Percentiles rank a stretch among this genome's conserved stretches.
phyloP scores from a whole-genome alignment of 2,113 vertebrate genomes.

The Stigmatopora argus region DNA sequence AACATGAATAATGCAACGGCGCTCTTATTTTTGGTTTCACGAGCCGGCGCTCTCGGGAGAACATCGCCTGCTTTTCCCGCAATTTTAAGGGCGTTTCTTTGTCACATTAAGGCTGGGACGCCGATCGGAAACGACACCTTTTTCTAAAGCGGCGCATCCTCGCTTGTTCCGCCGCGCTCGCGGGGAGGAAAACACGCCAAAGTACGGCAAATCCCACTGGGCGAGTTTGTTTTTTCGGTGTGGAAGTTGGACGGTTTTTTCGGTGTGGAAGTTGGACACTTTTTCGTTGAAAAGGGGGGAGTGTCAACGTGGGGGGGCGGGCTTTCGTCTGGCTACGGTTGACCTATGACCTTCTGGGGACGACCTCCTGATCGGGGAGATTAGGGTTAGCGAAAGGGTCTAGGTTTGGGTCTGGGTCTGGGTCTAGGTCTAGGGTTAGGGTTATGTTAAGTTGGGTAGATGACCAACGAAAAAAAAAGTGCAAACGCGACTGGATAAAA shows the following conservation, averaged over 20 bases:
- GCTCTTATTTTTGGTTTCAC: conserved; percentile 22
- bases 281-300: neutral
- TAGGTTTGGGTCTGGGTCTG: too few species aligned
- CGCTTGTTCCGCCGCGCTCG: conserved; percentile 37
- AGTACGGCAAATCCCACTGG: conserved; percentile 43
- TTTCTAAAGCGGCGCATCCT: conserved; percentile 50
- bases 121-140: conserved; percentile 11
- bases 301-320: too few species aligned
- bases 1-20: conserved; percentile 62
- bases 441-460: too few species aligned
- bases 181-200: conserved; percentile 23
- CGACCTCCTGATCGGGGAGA: too few species aligned
- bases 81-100: conserved; percentile 25
- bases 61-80: conserved; percentile 26
- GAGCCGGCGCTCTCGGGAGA: conserved; percentile 19
- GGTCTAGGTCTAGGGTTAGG: too few species aligned
- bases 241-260: conserved; percentile 3
- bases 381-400: too few species aligned
- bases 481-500: conserved; percentile 14
- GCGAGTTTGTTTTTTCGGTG: conserved; percentile 20
- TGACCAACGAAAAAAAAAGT: conserved; percentile 25
- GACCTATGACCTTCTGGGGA: too few species aligned
- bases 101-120: conserved; percentile 15
- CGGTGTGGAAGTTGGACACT: neutral
- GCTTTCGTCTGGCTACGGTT: too few species aligned